Conservation (phyloP, 2,888 invertebrate genomes). For the Philereme vetulata region DNA sequence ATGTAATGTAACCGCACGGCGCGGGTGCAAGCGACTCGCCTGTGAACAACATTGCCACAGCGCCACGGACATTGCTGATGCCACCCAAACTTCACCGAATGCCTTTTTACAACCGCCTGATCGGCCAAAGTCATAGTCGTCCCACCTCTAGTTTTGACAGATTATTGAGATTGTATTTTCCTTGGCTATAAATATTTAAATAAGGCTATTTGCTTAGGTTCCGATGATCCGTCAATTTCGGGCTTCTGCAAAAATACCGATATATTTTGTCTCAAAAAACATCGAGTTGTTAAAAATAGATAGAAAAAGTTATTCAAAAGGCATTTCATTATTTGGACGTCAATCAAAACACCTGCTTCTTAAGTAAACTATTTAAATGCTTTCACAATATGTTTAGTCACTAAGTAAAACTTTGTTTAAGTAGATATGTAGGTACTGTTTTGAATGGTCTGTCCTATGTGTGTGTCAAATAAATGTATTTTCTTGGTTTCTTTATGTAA, state of each 20-base stretch:
- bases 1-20: too few species aligned
- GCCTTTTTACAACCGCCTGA: too few species aligned
- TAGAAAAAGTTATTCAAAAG: not conserved
- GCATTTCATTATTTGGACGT: not conserved
- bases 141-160: constrained; percentile 1
- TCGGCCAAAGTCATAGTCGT: too few species aligned
- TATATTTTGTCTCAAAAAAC: not conserved
- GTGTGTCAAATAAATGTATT: too few species aligned
- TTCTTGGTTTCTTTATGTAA: too few species aligned
- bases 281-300: not conserved
- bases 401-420: not conserved
- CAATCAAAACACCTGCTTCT: not conserved
- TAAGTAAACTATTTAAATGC: not conserved
- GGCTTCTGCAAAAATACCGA: constrained; percentile 3
- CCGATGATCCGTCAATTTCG: constrained; percentile 15
- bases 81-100: too few species aligned
- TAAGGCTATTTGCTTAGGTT: constrained; percentile 17
- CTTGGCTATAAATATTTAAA: constrained; percentile 4
- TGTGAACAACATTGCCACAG: too few species aligned
- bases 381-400: not conserved
- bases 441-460: too few species aligned
- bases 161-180: constrained; percentile 14
- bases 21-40: too few species aligned
- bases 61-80: too few species aligned
- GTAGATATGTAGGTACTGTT: too few species aligned